These are phyloP conservation scores for Ceyx margarethae DNA, from an alignment of 2,113 vertebrate genomes.

Conservation along the genomic window DNA sequence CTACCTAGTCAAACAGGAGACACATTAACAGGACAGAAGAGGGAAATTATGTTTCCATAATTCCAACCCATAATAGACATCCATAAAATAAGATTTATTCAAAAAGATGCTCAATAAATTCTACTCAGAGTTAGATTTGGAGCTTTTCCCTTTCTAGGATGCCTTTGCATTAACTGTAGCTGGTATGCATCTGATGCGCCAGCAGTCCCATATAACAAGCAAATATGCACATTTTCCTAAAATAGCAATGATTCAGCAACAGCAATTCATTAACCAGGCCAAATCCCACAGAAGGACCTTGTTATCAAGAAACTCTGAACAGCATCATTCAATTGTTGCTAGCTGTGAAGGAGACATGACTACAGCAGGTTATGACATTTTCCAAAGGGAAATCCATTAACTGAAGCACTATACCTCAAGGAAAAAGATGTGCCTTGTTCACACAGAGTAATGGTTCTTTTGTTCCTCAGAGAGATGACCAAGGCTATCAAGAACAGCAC, in stretches of 20 bases:
- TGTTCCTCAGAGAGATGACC: not conserved
- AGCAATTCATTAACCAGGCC: not conserved
- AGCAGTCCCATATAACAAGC: not conserved
- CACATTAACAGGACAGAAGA: not conserved
- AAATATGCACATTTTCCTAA: not conserved
- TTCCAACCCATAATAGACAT: not conserved
- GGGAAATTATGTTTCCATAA: not conserved
- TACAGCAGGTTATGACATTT: not conserved
- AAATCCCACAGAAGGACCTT: not conserved
- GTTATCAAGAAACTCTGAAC: not conserved
- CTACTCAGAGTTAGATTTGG: not conserved
- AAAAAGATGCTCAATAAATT: not conserved
- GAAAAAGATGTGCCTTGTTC: not conserved
- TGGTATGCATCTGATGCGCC: not conserved
- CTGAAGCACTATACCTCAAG: not conserved
- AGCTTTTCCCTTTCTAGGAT: not conserved
- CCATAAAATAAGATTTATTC: not conserved
- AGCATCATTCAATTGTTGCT: not conserved
- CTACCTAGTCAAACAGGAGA: not conserved
- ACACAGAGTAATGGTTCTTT: not conserved
- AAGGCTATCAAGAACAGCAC: not conserved
- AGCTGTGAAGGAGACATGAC: not conserved
- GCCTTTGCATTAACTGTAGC: not conserved
- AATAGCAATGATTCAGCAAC: not conserved
- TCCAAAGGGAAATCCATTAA: not conserved